Percentiles rank a stretch among this genome's conserved stretches.
Evolutionary conservation across 2,888 invertebrate genomes (phyloP).

Genomic region (Pterobdella sp.): DNA sequence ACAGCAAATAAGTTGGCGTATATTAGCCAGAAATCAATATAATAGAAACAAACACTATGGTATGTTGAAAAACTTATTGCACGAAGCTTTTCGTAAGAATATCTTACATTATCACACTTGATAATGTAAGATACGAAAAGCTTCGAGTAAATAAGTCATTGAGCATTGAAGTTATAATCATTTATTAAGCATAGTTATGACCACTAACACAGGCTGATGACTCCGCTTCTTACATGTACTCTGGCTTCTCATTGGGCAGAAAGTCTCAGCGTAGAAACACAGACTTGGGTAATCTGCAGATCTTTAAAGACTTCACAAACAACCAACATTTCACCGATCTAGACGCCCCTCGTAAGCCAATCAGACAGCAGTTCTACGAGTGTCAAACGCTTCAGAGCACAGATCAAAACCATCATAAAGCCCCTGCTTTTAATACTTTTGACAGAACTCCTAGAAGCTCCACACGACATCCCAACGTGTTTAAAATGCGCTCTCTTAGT

Average conservation of each 20-base stretch:
- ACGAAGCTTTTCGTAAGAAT: too few species aligned
- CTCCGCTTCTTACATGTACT: not conserved
- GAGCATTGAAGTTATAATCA: too few species aligned
- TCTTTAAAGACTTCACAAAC: not conserved
- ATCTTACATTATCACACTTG: too few species aligned
- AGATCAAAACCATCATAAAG: too few species aligned
- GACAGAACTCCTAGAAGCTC: not conserved
- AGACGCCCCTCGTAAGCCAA: not conserved
- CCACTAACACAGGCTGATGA: not conserved
- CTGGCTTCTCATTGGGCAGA: slow-evolving; percentile 11
- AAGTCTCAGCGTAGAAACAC: slow-evolving; percentile 13
- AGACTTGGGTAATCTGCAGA: not conserved
- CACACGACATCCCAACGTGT: not conserved
- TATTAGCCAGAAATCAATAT: too few species aligned
- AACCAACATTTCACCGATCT: not conserved
- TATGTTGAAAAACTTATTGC: too few species aligned
- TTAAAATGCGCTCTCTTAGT: not conserved
- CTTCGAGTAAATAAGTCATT: too few species aligned
- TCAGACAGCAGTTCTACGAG: not conserved
- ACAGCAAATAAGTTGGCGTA: too few species aligned
- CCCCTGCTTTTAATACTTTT: too few species aligned
- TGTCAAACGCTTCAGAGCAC: not conserved
- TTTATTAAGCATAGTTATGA: too few species aligned
- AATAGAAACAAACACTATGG: too few species aligned
- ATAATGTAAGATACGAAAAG: too few species aligned